Evolutionary conservation across 1,140 invertebrate species (phyloP), one percentile per base, ranked within the genome.

Genomic region (Xylocopa sonorina): DNA sequence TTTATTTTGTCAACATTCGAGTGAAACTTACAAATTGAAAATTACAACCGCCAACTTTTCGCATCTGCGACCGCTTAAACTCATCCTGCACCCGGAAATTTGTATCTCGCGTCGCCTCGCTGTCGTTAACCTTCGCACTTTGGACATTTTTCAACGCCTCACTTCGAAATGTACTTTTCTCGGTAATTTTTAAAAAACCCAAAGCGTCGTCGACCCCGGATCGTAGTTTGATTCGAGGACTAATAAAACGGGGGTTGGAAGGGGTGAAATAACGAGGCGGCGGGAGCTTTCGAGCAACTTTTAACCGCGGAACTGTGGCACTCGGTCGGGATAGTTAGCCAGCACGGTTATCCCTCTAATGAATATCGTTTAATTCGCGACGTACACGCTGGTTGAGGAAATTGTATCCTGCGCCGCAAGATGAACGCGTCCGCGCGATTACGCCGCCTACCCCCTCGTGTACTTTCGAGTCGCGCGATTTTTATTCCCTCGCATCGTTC

Each of bases 351-450:
- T 63, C 24, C 71, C 55, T 41, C 29, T 73, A 73, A 73, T 73
- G 43, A 73, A 73, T 73, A 73, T 73, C 71, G 71, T 74, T 74
- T 74, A 74, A 74, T 74, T 74, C 71, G 51, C 41, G 46, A 60
- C 58, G n/a, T 18, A 41, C 24, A 55, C 43, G n/a, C 18, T 9
- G 9, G 32, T 21, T 4, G 43, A 29, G 58, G 46, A 51, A 74
- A 74, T 64, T 64, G 72, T 74, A 74, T 74, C 50, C 21, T 16
- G 29, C 57, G 41, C 34, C 1, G 57, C 71, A 38, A 62, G 71
- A 73, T 62, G 71, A 50, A 73, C 43, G 55, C 57, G 57, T 21
- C 24, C 24, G 46, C 24, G n/a, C 48, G 58, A 74, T 74, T 53
- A 66, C 41, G 21, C 62, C 53, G 53, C 32, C 29, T 41, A 16